These are phyloP conservation scores for Narcine bancroftii DNA, from an alignment of 2,113 vertebrate genomes.

Conservation along the genomic window DNA sequence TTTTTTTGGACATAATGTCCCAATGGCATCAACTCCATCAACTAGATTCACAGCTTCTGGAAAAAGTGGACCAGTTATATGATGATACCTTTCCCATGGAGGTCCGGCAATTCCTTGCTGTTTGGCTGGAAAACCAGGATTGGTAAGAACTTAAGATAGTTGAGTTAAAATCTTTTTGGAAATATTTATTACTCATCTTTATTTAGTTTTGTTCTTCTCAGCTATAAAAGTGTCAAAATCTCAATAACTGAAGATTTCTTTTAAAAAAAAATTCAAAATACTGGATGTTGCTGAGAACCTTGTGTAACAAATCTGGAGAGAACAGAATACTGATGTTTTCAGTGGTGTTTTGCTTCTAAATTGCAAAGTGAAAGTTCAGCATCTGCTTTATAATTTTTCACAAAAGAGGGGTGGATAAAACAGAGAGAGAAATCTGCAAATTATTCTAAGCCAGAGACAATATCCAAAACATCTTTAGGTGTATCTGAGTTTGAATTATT, in stretches of 20 bases:
- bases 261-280: neutral
- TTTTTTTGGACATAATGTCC: constrained; percentile 75
- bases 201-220: neutral
- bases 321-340: neutral
- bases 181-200: neutral
- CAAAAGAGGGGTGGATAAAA: neutral
- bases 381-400: neutral
- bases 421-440: neutral
- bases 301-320: neutral
- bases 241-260: neutral
- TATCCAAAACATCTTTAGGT: neutral
- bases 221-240: neutral
- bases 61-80: constrained; percentile 91
- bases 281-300: neutral
- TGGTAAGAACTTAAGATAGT: constrained; percentile 67
- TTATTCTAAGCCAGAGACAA: neutral
- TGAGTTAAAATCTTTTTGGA: neutral
- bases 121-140: constrained; percentile 91
- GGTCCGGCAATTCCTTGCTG: constrained; percentile 78
- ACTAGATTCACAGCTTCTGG: constrained; percentile 85
- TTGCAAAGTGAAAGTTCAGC: neutral
- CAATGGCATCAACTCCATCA: constrained; percentile 96
- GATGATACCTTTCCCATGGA: constrained; percentile 98
- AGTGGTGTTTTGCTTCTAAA: neutral
- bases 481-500: too few relatives aligned